phyloP scores from a whole-genome alignment of 1,140 invertebrate genomes.

The Drosophila navojoa region DNA sequence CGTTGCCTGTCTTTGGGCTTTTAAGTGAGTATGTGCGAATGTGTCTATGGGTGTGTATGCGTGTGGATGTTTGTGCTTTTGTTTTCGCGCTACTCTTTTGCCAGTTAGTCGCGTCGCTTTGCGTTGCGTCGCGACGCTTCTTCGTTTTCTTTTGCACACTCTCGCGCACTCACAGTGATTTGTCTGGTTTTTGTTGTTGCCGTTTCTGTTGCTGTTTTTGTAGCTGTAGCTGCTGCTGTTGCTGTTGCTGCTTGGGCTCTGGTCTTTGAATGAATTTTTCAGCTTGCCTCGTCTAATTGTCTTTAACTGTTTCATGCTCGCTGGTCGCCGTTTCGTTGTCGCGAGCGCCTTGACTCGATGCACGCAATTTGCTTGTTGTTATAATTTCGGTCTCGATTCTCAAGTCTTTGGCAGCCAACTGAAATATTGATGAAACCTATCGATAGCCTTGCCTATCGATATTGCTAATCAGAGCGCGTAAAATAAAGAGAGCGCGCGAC shows the following conservation, averaged over 20 bases:
- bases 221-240: conserved; percentile 31
- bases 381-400: conserved; percentile 36
- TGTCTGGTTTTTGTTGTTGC: conserved; percentile 42
- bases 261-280: conserved; percentile 83
- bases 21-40: background rate
- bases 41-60: background rate
- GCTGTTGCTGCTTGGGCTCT: conserved; percentile 46
- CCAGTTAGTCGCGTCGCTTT: conserved; percentile 47
- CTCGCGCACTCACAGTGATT: conserved; percentile 48
- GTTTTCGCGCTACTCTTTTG: conserved; percentile 73
- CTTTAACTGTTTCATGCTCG: conserved; percentile 76
- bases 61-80: conserved; percentile 52
- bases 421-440: conserved; percentile 16
- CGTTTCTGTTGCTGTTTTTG: conserved; percentile 2
- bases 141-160: conserved; percentile 72
- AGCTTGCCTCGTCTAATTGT: conserved; percentile 80
- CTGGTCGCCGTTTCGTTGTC: conserved; percentile 52
- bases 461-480: conserved; percentile 25
- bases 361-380: conserved; percentile 13
- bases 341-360: conserved; percentile 39
- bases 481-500: conserved; percentile 1
- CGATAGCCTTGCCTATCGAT: conserved; percentile 32
- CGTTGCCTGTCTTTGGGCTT: conserved; percentile 48
- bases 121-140: conserved; percentile 60
- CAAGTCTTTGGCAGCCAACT: conserved; percentile 7